Base-by-base conservation (phyloP, 2,888 invertebrate species). In the Eupithecia exiguata region DNA sequence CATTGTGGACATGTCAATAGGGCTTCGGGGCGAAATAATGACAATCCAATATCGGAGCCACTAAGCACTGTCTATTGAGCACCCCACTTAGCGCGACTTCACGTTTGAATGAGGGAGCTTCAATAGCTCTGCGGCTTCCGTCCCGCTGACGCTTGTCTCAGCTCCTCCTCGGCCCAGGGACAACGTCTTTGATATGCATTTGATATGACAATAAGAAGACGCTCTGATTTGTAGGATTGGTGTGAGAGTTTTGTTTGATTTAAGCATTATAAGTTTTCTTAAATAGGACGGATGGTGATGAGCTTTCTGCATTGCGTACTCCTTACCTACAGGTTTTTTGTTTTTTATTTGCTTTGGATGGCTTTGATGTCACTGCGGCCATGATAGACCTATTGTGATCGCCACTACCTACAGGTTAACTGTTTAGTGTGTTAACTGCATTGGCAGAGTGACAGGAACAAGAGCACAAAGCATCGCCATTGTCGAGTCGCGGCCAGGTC, bases 1-100 rank as follows among this genome's bases (percentile, higher is more conserved):
- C 79, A 86, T 88, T 89, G 90, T 91, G 85, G 85, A 82, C 80
- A 78, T 84, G 84, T 86, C 87, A 85, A 82, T 82, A 80, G 81
- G 75, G 74, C 53, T 79, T 78, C 78, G 82, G 81, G 80, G 76
- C 77, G 80, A 80, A 79, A 82, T 85, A 83, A 86, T 84, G 81
- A 81, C 82, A 79, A 85, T 85, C 83, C 79, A 80, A 82, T 82
- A 80, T 81, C 68, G 78, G 77, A 79, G 80, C 73, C 65, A 76
- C 70, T 80, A 74, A 74, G 71, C 76, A 70, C 66, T 62, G 72
- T 71, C 65, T 53, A 72, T 67, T 53, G 72, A 74, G 69, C 58
- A 74, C 18, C 61, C 70, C 74, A 74, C 77, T 78, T 75, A 73
- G 69, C 75, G 70, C 74, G 66, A 77, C 69, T 68, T 71, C 74